Evolutionary conservation across 1,140 invertebrate genomes (phyloP).

Genomic region (Aricia agestis): DNA sequence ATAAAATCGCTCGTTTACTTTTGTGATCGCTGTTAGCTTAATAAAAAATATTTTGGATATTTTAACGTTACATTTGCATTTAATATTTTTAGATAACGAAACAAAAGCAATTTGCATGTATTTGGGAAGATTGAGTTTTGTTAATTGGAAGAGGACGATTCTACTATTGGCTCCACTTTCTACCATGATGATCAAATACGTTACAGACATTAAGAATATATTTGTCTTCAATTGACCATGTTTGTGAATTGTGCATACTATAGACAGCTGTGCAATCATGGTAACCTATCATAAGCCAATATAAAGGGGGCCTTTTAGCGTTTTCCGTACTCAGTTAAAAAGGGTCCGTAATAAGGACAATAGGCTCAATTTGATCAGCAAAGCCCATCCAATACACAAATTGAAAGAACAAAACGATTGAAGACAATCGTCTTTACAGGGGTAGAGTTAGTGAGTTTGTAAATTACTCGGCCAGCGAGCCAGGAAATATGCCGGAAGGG

Average conservation of each 20-base stretch:
- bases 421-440: conserved; percentile 45
- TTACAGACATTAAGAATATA: too few relatives aligned
- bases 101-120: neutral
- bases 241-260: too few relatives aligned
- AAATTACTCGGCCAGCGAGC: conserved; percentile 42
- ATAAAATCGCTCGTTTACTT: neutral
- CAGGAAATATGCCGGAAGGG: conserved; percentile 33
- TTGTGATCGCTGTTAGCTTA: neutral
- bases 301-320: too few relatives aligned
- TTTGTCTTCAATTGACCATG: too few relatives aligned
- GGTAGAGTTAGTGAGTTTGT: conserved; percentile 51
- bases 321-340: neutral
- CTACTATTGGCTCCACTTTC: too few relatives aligned
- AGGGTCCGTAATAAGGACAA: conserved; percentile 1
- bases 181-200: too few relatives aligned
- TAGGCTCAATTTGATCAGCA: conserved; percentile 19
- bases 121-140: neutral
- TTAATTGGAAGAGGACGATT: neutral
- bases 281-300: too few relatives aligned
- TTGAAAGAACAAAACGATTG: conserved; percentile 48
- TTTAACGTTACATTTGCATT: neutral
- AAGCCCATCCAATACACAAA: conserved; percentile 41
- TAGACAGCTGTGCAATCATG: too few relatives aligned
- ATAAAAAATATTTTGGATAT: neutral
- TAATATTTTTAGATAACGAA: neutral